Percentiles rank a stretch among this genome's conserved stretches.
Conservation (phyloP, 30 jellyfish, hydroid and myxozoan genomes). For the Sanderia malayensis region DNA sequence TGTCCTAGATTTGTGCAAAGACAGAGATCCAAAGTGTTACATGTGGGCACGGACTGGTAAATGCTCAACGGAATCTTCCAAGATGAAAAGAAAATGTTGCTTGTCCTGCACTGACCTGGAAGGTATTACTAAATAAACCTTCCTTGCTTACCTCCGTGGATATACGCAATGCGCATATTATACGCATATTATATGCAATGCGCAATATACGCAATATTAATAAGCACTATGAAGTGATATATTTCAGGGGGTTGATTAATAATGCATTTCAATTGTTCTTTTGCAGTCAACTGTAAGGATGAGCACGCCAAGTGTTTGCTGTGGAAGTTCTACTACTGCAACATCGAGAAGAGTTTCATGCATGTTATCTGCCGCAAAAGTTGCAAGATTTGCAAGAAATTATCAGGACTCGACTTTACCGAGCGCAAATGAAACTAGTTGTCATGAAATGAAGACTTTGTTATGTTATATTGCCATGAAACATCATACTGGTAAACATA, state of each 20-base stretch:
- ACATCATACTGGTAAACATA: no score
- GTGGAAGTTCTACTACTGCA: constrained; percentile 3
- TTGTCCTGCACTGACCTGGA: background rate
- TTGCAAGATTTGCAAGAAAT: constrained; percentile 6
- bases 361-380: constrained; percentile 15
- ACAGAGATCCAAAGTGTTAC: background rate
- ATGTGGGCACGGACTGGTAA: constrained; percentile 3
- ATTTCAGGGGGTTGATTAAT: no score
- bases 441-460: no score
- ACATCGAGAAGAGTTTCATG: constrained; percentile 9
- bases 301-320: background rate
- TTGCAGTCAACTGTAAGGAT: constrained; percentile 9
- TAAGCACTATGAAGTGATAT: no score
- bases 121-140: no score
- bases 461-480: no score
- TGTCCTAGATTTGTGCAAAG: constrained; percentile 4
- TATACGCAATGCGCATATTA: no score
- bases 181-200: no score
- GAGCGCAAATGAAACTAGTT: no score
- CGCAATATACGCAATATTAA: no score
- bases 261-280: no score
- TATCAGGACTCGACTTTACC: background rate
- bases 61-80: background rate
- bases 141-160: no score
- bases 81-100: background rate